These are phyloP conservation scores for Diplazon laetatorius DNA, from an alignment of 2,888 invertebrate genomes.

Conservation along the genomic window DNA sequence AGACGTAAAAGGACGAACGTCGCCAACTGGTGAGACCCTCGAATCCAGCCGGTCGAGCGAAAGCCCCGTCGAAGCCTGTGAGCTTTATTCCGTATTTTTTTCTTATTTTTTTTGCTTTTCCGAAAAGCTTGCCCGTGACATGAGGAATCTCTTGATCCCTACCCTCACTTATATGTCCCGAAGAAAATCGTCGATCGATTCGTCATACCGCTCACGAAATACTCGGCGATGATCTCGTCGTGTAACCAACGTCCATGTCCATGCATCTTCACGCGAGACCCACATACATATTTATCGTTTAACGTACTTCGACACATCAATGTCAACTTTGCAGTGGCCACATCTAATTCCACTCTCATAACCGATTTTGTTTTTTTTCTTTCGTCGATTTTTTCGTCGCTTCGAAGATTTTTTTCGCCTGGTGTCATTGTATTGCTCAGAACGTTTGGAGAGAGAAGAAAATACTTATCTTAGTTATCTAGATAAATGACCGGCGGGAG, in stretches of 20 bases:
- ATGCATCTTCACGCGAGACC: constrained; percentile 10
- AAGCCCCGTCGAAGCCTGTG: constrained; percentile 32
- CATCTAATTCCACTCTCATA: neutral
- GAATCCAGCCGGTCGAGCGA: constrained; percentile 32
- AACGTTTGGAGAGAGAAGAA: neutral
- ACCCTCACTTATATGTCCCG: constrained; percentile 77
- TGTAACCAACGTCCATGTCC: constrained; percentile 27
- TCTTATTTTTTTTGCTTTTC: no score
- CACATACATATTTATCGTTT: constrained; percentile 27
- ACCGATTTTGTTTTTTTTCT: neutral
- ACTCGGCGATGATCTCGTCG: constrained; percentile 50
- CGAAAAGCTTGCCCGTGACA: constrained; percentile 68
- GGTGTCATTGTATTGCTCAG: neutral
- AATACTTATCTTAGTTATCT: no score
- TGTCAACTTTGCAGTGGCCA: neutral
- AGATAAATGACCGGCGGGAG: no score
- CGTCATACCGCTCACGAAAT: constrained; percentile 72
- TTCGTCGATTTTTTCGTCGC: neutral
- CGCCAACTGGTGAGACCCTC: constrained; percentile 14
- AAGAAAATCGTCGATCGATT: constrained; percentile 79
- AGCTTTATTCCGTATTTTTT: constrained; percentile 11
- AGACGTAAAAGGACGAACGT: constrained; percentile 61
- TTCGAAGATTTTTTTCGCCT: neutral
- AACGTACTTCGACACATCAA: constrained; percentile 13
- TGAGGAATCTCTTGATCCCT: constrained; percentile 77